Base-by-base conservation (phyloP, 2,797 vertebrate genomes). In the Sitta carolinensis region DNA sequence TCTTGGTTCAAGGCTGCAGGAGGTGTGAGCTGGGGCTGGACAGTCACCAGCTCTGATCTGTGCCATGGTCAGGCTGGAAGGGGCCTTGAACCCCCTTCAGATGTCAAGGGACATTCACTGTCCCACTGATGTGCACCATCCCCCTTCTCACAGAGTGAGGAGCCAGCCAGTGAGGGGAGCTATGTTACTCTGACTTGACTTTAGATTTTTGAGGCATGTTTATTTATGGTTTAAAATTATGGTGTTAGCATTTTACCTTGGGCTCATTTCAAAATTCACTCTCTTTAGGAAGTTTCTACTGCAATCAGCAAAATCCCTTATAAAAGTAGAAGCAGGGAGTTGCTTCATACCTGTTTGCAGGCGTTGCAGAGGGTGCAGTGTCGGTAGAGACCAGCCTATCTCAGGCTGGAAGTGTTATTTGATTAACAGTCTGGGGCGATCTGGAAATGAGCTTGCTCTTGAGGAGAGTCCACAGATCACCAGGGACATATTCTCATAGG, bases 41-140 rank as follows among this genome's bases (percentile, higher is more conserved):
- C 20, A 75, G 13, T 52, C 69, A 75, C 63, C 34, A 79, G 67
- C 58, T 82, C 63, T 10, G 7, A 16, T 47, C 43, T 52, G 51
- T 5, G 3, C 51, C 2, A 0, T 19, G 40, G 29, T 67, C 30
- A 54, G 80, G 20, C 54, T 73, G 38, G 70, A 42, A 69, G 74
- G 59, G 34, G 77, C 68, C 27, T 83, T 63, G 72, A 89, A 45
- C 1, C 22, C 18, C 10, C 5, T 43, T 70, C 26, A 68, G 67
- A 30, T 82, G 30, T 50, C 3, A 1, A 77, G 72, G 63, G 48
- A 45, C 17, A 3, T 61, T 77, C 3, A 10, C 7, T 23, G 29
- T 36, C 34, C 55, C 29, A 2, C 4, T 0, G 0, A 13, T 30
- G 27, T 25, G 27, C 40, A 32, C 57, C 57, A 13, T 36, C 11